Evolutionary conservation across 2,888 invertebrate species (phyloP).

Genomic region (Dasysyrphus tricinctus): DNA sequence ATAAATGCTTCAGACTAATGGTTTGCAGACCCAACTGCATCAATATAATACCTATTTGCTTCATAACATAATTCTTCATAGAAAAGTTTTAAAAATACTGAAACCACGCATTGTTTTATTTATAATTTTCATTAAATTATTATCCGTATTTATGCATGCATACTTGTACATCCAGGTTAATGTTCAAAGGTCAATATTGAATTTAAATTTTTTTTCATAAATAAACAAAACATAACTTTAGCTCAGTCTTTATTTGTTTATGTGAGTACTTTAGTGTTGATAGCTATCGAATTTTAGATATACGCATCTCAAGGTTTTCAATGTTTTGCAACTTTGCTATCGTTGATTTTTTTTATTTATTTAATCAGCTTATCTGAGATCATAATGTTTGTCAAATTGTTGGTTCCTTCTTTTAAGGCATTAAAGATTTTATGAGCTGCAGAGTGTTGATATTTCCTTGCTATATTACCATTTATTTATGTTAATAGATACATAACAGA

Average conservation of each 20-base stretch:
- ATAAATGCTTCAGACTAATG: background rate
- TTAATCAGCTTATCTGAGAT: too few species aligned
- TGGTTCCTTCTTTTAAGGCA: too few species aligned
- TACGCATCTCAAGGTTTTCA: too few species aligned
- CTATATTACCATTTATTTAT: too few species aligned
- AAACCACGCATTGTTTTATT: background rate
- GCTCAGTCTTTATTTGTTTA: background rate
- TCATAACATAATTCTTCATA: background rate
- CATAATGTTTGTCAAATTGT: too few species aligned
- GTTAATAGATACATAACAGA: too few species aligned
- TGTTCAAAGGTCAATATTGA: background rate
- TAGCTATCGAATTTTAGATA: background rate
- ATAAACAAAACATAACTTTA: background rate
- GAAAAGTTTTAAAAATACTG: background rate
- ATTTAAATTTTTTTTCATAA: background rate
- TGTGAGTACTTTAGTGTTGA: too few species aligned
- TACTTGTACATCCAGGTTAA: too few species aligned
- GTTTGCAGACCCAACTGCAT: background rate
- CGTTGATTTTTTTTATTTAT: too few species aligned
- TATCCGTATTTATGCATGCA: background rate
- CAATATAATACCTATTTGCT: background rate
- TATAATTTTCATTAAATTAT: background rate
- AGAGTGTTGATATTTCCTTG: too few species aligned
- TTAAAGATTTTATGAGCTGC: too few species aligned
- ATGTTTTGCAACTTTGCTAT: too few species aligned